phyloP scores from a whole-genome alignment of 2,888 invertebrate genomes.

The Drosophila peninsularis region DNA sequence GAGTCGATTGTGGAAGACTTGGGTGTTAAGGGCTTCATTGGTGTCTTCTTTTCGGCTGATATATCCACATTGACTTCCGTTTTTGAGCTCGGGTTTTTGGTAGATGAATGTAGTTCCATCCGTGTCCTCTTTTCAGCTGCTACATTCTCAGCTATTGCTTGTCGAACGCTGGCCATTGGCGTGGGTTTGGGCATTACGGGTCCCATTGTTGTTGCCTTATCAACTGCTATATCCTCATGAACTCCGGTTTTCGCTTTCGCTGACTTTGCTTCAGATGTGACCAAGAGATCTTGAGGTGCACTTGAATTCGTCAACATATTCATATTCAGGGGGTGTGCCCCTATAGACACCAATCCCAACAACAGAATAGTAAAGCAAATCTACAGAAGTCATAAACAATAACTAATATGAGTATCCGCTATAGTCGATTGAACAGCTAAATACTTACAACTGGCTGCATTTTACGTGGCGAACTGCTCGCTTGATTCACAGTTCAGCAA shows the following conservation, averaged over 20 bases:
- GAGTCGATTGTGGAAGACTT: background rate
- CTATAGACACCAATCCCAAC: constrained; percentile 3
- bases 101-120: background rate
- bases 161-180: background rate
- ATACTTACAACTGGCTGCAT: constrained; percentile 64
- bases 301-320: background rate
- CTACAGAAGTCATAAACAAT: constrained; percentile 13
- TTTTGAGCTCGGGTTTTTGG: background rate
- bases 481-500: constrained; percentile 7
- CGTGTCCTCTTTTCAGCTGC: background rate
- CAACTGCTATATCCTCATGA: background rate
- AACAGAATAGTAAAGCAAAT: constrained; percentile 25
- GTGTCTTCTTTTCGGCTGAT: background rate
- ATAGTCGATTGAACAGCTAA: background rate
- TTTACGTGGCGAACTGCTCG: constrained; percentile 46
- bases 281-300: background rate
- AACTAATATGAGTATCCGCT: background rate
- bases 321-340: background rate
- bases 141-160: background rate
- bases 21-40: background rate
- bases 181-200: too few relatives aligned
- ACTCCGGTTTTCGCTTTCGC: background rate
- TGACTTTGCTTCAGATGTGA: background rate
- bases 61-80: background rate
- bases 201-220: background rate